Conservation (phyloP, 2,797 vertebrate species). For the Dermochelys coriacea region DNA sequence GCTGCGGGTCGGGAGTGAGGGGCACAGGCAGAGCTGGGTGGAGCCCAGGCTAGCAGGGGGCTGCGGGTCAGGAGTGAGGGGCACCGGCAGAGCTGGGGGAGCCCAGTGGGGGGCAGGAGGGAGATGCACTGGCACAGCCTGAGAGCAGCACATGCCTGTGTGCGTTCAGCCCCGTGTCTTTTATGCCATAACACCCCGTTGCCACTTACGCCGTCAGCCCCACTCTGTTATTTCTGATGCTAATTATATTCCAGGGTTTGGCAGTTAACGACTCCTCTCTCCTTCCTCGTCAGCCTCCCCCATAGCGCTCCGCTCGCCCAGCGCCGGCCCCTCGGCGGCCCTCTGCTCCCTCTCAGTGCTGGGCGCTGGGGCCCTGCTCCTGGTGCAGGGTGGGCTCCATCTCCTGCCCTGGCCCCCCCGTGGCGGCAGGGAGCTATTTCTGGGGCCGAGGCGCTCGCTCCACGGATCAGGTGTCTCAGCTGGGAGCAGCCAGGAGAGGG, state of each 20-base stretch:
- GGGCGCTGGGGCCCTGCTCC: too few relatives aligned
- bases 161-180: constrained; percentile 57
- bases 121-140: not conserved
- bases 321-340: rapidly evolving
- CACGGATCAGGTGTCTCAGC: not conserved
- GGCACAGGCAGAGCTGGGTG: not conserved
- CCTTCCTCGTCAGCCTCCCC: constrained; percentile 66
- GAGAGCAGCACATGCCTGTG: constrained; percentile 52
- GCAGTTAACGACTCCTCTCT: constrained; percentile 65
- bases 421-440: not conserved
- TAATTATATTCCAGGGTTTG: constrained; percentile 63
- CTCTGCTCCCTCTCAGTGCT: not conserved
- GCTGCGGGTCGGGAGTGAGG: too few relatives aligned
- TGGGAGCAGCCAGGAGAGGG: not conserved
- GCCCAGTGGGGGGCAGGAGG: not conserved
- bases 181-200: constrained; percentile 33
- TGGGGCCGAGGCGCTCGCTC: not conserved
- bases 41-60: not conserved
- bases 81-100: not conserved
- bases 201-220: constrained; percentile 60
- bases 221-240: constrained; percentile 66
- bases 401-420: not conserved
- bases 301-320: not conserved
- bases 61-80: not conserved
- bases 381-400: not conserved